phyloP scores from a whole-genome alignment of 2,888 invertebrate genomes.

The Conops quadrifasciatus region DNA sequence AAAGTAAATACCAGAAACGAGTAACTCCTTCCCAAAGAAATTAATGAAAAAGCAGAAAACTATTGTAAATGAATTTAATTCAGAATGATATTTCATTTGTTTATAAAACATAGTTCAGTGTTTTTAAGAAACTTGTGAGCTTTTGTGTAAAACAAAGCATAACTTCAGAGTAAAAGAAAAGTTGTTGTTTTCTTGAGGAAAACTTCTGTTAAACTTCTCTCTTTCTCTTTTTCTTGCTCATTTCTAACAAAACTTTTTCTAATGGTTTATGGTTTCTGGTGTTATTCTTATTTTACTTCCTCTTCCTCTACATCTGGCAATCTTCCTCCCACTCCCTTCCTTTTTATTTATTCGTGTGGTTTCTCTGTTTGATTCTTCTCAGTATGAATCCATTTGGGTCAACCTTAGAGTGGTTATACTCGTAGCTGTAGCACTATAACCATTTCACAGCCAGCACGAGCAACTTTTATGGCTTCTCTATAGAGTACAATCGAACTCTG shows the following conservation, averaged over 20 bases:
- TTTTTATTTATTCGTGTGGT: not conserved
- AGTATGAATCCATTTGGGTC: not conserved
- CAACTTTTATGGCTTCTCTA: constrained; percentile 9
- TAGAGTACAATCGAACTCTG: not conserved
- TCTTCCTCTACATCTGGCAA: not conserved
- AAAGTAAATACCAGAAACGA: too few species aligned
- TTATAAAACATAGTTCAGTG: too few species aligned
- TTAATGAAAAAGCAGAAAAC: too few species aligned
- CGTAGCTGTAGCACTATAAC: not conserved
- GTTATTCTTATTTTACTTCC: not conserved
- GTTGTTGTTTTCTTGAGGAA: too few species aligned
- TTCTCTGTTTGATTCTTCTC: not conserved
- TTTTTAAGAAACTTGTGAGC: too few species aligned
- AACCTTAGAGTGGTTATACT: not conserved
- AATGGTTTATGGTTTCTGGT: not conserved
- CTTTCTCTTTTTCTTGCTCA: too few species aligned
- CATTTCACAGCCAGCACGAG: not conserved
- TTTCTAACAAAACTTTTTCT: not conserved
- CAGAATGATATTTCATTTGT: too few species aligned
- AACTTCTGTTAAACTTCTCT: too few species aligned
- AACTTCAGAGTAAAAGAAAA: too few species aligned
- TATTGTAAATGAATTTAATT: too few species aligned
- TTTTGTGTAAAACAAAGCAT: too few species aligned
- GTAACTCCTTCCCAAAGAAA: too few species aligned
- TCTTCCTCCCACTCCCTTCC: not conserved